Conservation (phyloP, 2,888 invertebrate species). For the Acanthosepion lycidas region DNA sequence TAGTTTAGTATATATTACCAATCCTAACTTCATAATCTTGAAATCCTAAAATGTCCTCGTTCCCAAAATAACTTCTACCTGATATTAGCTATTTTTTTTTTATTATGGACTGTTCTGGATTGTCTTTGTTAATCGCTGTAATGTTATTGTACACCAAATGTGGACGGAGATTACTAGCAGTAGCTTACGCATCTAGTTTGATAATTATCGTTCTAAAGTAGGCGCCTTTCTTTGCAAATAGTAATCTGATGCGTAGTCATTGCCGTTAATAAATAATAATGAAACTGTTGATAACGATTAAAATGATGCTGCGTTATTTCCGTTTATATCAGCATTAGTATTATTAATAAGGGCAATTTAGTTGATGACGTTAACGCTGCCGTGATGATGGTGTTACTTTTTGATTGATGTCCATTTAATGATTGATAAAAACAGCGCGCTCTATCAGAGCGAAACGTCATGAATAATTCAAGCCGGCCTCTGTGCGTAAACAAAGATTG, state of each 20-base stretch:
- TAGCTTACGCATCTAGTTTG: no score
- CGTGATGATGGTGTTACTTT: not conserved
- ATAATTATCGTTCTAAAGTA: no score
- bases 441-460: constrained; percentile 33
- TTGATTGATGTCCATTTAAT: constrained; percentile 16
- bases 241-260: not conserved
- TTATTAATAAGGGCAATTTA: not conserved
- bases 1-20: no score
- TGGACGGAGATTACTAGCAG: no score
- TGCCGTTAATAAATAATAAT: not conserved
- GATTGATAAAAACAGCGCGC: not conserved
- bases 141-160: no score
- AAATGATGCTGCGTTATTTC: not conserved
- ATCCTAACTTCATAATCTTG: no score
- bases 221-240: not conserved
- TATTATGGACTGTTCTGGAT: no score
- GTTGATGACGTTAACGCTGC: not conserved
- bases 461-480: not conserved
- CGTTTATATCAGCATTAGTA: not conserved
- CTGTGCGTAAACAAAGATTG: constrained; percentile 8
- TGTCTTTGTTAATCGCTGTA: no score
- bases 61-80: no score
- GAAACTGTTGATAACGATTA: not conserved
- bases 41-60: no score
- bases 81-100: no score